phyloP scores from a whole-genome alignment of 2,797 vertebrate species.

The Babyrousa celebensis region DNA sequence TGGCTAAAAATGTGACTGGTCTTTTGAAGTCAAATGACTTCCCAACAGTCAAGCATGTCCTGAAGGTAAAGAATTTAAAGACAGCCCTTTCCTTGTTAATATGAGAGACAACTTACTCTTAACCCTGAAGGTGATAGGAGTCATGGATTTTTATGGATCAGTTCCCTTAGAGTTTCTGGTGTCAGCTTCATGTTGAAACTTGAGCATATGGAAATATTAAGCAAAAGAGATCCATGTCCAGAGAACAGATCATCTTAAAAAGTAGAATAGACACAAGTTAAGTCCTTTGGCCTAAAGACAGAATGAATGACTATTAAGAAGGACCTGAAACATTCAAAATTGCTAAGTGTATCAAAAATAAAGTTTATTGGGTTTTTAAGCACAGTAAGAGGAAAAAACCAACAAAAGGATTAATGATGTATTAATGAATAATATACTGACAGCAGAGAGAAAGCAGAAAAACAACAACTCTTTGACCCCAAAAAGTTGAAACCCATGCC shows the following conservation, averaged over 20 bases:
- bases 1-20: conserved; percentile 96
- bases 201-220: neutral
- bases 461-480: neutral
- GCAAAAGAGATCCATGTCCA: neutral
- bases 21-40: conserved; percentile 97
- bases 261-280: neutral
- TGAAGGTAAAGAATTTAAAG: conserved; percentile 93
- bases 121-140: neutral
- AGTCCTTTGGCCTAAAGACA: neutral
- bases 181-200: conserved; percentile 19
- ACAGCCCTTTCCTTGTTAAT: neutral
- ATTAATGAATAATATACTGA: neutral
- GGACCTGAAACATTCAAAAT: neutral
- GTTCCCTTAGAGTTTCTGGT: conserved; percentile 29
- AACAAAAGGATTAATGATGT: neutral
- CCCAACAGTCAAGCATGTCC: conserved; percentile 94
- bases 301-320: neutral
- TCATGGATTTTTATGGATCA: neutral
- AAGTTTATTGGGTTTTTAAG: neutral
- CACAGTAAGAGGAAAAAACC: neutral
- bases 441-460: neutral
- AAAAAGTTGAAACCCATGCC: neutral
- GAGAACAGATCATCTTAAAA: neutral
- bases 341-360: neutral
- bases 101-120: neutral